These are phyloP conservation scores for Campoletis sonorensis DNA, from an alignment of 1,140 invertebrate species.

Conservation along the genomic window DNA sequence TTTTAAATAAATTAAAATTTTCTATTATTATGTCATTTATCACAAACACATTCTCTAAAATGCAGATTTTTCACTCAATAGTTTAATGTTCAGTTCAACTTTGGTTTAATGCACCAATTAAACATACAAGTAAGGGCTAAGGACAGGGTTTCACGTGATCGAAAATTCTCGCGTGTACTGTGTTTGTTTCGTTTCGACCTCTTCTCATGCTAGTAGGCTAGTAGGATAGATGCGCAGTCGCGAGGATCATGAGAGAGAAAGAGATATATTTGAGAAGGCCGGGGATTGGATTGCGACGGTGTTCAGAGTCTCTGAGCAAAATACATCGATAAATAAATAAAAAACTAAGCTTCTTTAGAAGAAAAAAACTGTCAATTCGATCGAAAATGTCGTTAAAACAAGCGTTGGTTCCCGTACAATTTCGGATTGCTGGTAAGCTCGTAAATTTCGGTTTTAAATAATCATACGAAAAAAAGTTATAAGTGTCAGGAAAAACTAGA, in stretches of 20 bases:
- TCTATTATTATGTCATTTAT: constrained; percentile 55
- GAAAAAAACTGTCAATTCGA: background rate
- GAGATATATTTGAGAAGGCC: too few species aligned
- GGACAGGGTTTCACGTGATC: too few species aligned
- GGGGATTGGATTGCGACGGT: background rate
- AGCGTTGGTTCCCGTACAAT: background rate
- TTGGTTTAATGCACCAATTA: too few species aligned
- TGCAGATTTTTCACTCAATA: too few species aligned
- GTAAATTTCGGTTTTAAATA: background rate
- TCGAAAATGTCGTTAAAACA: background rate
- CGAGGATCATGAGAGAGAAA: too few species aligned
- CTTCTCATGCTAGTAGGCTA: too few species aligned
- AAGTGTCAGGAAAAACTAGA: background rate
- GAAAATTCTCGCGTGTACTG: too few species aligned
- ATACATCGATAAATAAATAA: too few species aligned
- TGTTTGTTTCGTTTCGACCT: background rate
- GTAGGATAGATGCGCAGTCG: too few species aligned
- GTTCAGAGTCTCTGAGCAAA: background rate
- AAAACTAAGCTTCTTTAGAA: background rate
- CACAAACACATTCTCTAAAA: constrained; percentile 46
- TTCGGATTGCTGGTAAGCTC: background rate
- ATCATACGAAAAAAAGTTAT: background rate
- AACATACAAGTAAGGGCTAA: too few species aligned
- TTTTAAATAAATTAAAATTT: too few species aligned
- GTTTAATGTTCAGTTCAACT: too few species aligned